Evolutionary conservation across 2,797 vertebrate genomes (phyloP).

Genomic region (Rachycentron canadum): DNA sequence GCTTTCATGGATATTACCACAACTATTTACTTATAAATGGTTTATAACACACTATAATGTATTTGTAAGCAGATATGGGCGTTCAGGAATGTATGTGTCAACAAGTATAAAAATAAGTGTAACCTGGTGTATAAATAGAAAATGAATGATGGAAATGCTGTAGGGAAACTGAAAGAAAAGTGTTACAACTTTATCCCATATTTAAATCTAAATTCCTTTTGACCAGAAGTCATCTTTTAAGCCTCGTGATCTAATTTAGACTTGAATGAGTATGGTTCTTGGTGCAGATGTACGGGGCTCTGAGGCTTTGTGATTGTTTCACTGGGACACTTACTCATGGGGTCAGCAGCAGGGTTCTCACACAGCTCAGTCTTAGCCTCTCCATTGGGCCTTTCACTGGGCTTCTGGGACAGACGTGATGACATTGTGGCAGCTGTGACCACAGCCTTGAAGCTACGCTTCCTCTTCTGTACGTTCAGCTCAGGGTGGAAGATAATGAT

Average conservation of each 20-base stretch:
- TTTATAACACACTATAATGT: not conserved
- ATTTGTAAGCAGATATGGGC: not conserved
- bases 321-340: conserved; percentile 77
- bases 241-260: conserved; percentile 1
- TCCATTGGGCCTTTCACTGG: conserved; percentile 96
- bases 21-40: not conserved
- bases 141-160: not conserved
- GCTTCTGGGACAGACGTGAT: conserved; percentile 94
- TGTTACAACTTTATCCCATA: not conserved
- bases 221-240: not conserved
- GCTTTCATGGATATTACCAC: not conserved
- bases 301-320: conserved; percentile 19
- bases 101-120: not conserved
- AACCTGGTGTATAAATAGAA: not conserved
- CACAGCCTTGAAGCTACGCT: conserved; percentile 98
- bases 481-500: conserved; percentile 99
- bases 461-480: conserved; percentile 98
- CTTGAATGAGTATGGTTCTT: not conserved
- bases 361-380: conserved; percentile 98
- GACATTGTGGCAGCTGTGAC: conserved; percentile 99
- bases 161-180: not conserved
- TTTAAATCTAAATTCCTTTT: not conserved
- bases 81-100: conserved; percentile 4
- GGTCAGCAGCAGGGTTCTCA: conserved; percentile 87
- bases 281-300: not conserved